A percentile compares a stretch with the other conserved stretches of the same genome.
Conservation (phyloP, 64 coral and sea anemone species). For the Pachyseris speciosa region DNA sequence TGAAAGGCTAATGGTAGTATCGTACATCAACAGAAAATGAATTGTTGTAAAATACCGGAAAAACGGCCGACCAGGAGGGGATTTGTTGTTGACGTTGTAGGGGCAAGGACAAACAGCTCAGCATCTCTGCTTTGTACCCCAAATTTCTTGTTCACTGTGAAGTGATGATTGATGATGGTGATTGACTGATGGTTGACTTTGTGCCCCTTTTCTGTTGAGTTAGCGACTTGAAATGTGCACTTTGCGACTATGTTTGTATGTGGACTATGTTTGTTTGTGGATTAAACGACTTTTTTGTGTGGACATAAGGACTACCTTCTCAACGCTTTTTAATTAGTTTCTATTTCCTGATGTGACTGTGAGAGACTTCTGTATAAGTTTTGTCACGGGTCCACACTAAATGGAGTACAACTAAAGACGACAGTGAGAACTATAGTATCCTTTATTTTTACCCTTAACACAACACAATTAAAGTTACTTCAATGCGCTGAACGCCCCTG, state of each 20-base stretch:
- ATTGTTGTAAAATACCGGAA: too few relatives aligned
- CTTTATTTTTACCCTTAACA: neutral
- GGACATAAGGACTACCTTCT: neutral
- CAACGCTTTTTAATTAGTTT: neutral
- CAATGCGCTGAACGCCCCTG: too few relatives aligned
- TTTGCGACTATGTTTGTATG: neutral
- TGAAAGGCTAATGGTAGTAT: too few relatives aligned
- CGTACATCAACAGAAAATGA: too few relatives aligned
- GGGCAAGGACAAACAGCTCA: too few relatives aligned
- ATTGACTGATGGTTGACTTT: slow-evolving; percentile 4
- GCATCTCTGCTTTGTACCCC: too few relatives aligned
- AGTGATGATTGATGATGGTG: slow-evolving; percentile 15
- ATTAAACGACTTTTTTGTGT: neutral
- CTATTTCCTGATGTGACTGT: neutral
- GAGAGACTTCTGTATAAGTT: neutral
- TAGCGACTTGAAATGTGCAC: neutral
- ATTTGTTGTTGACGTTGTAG: too few relatives aligned
- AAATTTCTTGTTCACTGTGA: too few relatives aligned
- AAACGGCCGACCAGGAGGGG: too few relatives aligned
- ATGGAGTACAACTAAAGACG: neutral
- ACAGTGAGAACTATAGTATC: neutral
- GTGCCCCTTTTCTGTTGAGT: neutral
- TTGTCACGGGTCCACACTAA: too few relatives aligned
- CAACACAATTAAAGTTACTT: neutral
- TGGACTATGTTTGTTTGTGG: neutral